Evolutionary conservation across 2,797 vertebrate genomes (phyloP), one percentile per base, ranked within the genome.

Genomic region (Spinibarbus caldwelli): DNA sequence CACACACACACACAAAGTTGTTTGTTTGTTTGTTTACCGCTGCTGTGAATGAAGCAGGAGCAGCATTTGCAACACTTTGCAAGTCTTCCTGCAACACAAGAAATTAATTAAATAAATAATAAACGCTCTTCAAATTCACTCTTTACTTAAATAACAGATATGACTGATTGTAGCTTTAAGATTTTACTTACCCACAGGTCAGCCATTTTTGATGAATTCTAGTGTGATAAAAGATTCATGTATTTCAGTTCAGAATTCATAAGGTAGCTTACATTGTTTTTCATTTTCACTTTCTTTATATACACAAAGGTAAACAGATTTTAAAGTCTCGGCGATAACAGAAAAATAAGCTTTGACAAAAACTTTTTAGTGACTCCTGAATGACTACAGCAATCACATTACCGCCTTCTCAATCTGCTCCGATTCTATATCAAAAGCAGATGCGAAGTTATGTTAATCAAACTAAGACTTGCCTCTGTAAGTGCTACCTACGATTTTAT

Each of bases 61-160:
- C 26, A 2, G 90, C 29, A 2, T 86, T 62, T n/a, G 92, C 86
- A 0, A 92, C 85, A 73, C 75, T 73, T 1, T 93, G 91, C 91
- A 94, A 68, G 36, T 93, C 92, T 5, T 92, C 90, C 94, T 94
- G 90, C 29, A 91, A 81, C 41, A 49, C 0, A 59, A 79, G 43
- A 4, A 59, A n/a, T 2, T 14, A n/a, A 12, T 2, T 9, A 17
- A 19, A 66, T 66, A 9, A 19, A 66, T 9, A 66, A 19, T 31
- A 21, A n/a, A 6, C 41, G n/a, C 38, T 1, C 41, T 34, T 79
- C 6, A 29, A 29, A 47, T n/a, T 17, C 2, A 36, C 4, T 26
- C 14, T 41, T 19, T 5, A 45, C n/a, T 59, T 47, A 34, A 5
- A 6, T 31, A 41, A 83, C 9, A 68, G 17, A 23, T 4, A 71